Base-by-base conservation (phyloP, 2,888 invertebrate genomes). In the Phorcus lineatus region DNA sequence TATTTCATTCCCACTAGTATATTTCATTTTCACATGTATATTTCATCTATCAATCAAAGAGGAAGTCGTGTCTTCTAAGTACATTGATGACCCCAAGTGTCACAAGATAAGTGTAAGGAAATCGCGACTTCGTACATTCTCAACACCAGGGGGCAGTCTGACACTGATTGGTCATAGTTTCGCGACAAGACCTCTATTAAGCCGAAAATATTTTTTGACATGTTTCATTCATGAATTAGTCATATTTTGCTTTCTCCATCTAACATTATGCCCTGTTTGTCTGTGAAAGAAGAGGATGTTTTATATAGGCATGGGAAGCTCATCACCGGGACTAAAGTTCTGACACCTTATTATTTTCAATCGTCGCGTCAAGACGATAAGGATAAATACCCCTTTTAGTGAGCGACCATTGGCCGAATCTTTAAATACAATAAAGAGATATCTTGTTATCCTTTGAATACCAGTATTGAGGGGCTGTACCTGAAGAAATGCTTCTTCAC, bases 261-360 rank as follows among this genome's bases (percentile, higher is more conserved):
- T 62, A 62, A 62, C 28, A 62, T 62, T 62, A 62, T 28, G 62
- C 62, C 62, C 62, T 17, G 24, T 57, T 57, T 57, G 24, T 19
- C 57, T 19, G 16, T 24, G 62, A 62, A 24, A 24, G 28, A 62
- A 62, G 62, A 24, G 28, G 24, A 62, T 62, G 62, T 62, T 13
- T 22, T 24, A 11, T 62, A 28, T 62, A 24, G 28, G 28, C 13
- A 28, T 28, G 62, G 28, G 24, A 28, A 62, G 28, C 62, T 62
- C 28, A n/a, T 28, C 62, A 57, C 16, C 57, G 19, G 11, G 24
- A 24, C 28, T 62, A 62, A 62, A 62, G 24, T 62, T 17, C 62
- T 62, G 62, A 62, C 62, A 62, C 62, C 62, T 62, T 62, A 17
- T 62, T 28, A 62, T 62, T 62, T 62, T 28, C 62, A 28, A 62